Conservation (phyloP, 2,888 invertebrate genomes). For the Trachelus tabidus region DNA sequence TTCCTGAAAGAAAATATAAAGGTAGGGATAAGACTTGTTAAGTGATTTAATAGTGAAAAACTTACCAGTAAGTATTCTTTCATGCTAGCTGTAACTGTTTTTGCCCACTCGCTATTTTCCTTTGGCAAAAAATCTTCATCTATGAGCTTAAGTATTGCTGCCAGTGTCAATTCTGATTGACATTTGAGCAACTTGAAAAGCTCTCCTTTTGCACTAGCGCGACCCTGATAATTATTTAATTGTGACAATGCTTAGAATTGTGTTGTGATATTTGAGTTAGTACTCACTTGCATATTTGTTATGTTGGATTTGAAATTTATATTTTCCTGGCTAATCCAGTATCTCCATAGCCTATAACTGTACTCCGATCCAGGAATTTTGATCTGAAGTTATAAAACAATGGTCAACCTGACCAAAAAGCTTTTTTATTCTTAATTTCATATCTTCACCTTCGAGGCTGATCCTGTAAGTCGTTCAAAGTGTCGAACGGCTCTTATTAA, state of each 20-base stretch:
- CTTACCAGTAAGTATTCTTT: constrained; percentile 73
- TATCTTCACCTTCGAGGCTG: constrained; percentile 48
- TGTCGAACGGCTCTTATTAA: constrained; percentile 70
- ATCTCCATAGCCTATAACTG: constrained; percentile 78
- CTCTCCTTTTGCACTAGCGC: constrained; percentile 54
- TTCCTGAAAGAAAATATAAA: constrained; percentile 67
- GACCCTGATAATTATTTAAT: constrained; percentile 38
- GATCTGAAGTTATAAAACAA: constrained; percentile 45
- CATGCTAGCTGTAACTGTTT: constrained; percentile 70
- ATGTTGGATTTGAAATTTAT: constrained; percentile 74
- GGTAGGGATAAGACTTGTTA: neutral
- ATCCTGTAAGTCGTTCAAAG: constrained; percentile 59
- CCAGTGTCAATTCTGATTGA: constrained; percentile 74
- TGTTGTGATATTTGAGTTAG: too few species aligned
- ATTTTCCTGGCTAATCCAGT: constrained; percentile 79
- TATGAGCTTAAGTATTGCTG: constrained; percentile 75
- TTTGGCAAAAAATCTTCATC: constrained; percentile 75
- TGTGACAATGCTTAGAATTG: too few species aligned
- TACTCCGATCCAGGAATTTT: constrained; percentile 67
- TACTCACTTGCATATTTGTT: constrained; percentile 71
- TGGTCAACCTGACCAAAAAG: neutral
- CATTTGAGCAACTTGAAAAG: constrained; percentile 68
- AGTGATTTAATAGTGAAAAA: constrained; percentile 24
- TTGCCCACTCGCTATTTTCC: constrained; percentile 75
- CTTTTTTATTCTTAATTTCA: neutral